Base-by-base conservation (phyloP, 2,113 vertebrate species). In the Ibidorhyncha struthersii region DNA sequence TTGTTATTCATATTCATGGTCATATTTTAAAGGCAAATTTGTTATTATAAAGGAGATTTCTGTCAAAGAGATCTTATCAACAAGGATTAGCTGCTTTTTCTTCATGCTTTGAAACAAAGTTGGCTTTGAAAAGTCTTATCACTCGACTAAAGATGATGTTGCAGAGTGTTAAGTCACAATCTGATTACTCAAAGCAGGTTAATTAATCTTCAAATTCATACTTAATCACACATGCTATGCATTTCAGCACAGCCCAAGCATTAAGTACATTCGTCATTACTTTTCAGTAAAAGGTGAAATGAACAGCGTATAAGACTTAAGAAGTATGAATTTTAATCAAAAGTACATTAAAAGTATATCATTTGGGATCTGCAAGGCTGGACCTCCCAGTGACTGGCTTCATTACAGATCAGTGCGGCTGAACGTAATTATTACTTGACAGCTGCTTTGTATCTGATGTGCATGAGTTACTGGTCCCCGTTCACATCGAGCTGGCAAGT, bases 141-240 rank as follows among this genome's bases (percentile, higher is more conserved):
- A 16, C 14, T 71, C 17, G 41, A 38, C 34, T 77, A 43, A 85
- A 89, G 73, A 41, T 85, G 86, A 69, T 19, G 15, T 59, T 82
- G 38, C 52, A 82, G 71, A 62, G 53, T 36, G 34, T 80, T 72
- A 86, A 90, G 27, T 77, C 67, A 53, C 30, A 73, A 40, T 90
- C 82, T 83, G 67, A 77, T 92, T 89, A 40, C 27, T 86, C 62
- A 90, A 78, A 86, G 59, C 27, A 70, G 90, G 25, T 89, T 92
- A 86, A 94, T 96, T 95, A 80, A 91, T 65, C 53, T 83, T 83
- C 67, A 96, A 70, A 90, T 89, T 25, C 29, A 6, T 87, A 66
- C 86, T 82, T 85, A 90, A 58, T 93, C 50, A 41, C 34, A 18
- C 14, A 50, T 38, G 32, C 8, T 78, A 38, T 71, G 76, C 58